Evolutionary conservation across 1,140 invertebrate species (phyloP).

Genomic region (Pseudobourletiella spinata): DNA sequence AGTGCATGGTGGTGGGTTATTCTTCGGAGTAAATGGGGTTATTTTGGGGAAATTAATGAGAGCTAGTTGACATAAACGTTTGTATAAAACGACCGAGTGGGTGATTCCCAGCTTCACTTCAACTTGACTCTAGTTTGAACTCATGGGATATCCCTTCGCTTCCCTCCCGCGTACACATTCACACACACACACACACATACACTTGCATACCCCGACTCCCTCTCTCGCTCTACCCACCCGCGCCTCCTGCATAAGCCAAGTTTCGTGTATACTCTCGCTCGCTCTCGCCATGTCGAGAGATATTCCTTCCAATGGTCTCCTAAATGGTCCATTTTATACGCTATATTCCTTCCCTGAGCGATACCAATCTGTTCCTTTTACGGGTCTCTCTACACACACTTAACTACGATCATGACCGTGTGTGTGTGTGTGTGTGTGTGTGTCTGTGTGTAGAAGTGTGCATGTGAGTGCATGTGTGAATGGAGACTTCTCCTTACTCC

Average conservation of each 20-base stretch:
- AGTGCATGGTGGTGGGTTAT: no score
- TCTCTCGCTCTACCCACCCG: no score
- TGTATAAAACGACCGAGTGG: conserved; percentile 29
- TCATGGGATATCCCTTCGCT: not conserved
- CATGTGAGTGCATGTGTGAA: no score
- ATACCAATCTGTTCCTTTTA: conserved; percentile 21
- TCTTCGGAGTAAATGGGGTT: conserved; percentile 31
- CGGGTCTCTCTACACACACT: not conserved
- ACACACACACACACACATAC: not conserved
- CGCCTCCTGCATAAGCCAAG: not conserved
- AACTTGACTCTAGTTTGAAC: conserved; percentile 1
- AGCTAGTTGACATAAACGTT: conserved; percentile 36
- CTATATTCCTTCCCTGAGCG: conserved; percentile 13
- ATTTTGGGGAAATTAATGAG: conserved; percentile 36
- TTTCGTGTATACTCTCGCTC: not conserved
- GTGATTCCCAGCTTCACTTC: conserved; percentile 19
- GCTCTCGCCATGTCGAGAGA: not conserved
- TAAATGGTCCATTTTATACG: conserved; percentile 32
- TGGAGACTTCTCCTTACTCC: no score
- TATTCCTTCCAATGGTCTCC: conserved; percentile 22
- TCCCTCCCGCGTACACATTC: no score
- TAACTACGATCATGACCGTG: no score
- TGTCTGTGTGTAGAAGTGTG: no score
- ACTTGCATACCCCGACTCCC: no score
- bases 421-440: no score